Percentiles rank a stretch among this genome's conserved stretches.
Conservation (phyloP, 2,113 vertebrate genomes). For the Anas platyrhynchos region DNA sequence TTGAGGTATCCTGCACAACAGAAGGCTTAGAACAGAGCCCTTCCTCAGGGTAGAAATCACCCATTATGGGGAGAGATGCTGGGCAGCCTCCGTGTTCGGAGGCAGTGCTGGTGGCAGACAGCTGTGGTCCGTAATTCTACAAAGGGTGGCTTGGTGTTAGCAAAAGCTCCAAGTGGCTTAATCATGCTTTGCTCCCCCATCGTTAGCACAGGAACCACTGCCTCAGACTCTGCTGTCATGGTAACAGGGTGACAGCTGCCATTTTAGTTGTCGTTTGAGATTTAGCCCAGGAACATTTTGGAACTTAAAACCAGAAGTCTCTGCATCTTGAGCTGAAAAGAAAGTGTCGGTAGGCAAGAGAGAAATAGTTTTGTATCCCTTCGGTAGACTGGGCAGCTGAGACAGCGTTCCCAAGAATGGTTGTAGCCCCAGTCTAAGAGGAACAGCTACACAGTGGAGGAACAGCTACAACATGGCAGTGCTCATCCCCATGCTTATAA, state of each 20-base stretch:
- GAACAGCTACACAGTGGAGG: background rate
- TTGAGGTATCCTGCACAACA: background rate
- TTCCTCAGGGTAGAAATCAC: background rate
- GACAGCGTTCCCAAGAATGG: background rate
- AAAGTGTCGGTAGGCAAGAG: background rate
- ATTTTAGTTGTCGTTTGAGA: slow-evolving; percentile 26
- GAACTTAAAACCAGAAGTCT: slow-evolving; percentile 41
- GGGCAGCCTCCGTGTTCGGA: fast-evolving
- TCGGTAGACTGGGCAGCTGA: slow-evolving; percentile 28
- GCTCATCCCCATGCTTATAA: background rate
- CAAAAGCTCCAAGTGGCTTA: background rate
- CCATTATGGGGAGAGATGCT: background rate
- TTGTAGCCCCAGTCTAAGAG: background rate
- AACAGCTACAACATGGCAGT: background rate
- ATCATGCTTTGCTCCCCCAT: background rate
- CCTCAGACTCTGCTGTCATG: slow-evolving; percentile 25
- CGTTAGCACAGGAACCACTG: background rate
- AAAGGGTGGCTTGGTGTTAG: background rate
- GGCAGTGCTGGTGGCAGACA: background rate
- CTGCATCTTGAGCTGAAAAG: slow-evolving; percentile 33
- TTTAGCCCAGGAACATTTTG: slow-evolving; percentile 31
- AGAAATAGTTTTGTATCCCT: background rate
- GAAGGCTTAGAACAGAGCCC: background rate
- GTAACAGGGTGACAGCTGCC: slow-evolving; percentile 36
- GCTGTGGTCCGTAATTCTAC: fast-evolving